Base-by-base conservation (phyloP, 2,888 invertebrate species). In the Strigamia transsilvanica region DNA sequence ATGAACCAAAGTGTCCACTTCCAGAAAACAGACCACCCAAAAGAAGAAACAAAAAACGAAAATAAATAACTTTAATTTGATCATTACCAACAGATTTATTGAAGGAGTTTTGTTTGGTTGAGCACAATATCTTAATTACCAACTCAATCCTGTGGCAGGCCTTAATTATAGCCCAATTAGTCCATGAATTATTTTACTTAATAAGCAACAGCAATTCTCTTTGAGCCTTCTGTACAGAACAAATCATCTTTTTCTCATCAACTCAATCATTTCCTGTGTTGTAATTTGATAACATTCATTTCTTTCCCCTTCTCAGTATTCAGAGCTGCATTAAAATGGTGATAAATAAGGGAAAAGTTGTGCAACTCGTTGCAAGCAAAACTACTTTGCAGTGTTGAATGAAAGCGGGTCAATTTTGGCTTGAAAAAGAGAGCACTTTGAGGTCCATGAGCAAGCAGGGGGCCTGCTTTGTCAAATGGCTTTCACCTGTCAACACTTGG, bases 401-500 rank as follows among this genome's bases (percentile, higher is more conserved):
- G 61, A 18, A 56, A 41, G 7, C 41, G 56, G 13, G 56, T 56
- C 41, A 56, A n/a, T 56, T 56, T 56, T 13, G 13, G 5, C 56
- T 6, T n/a, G 56, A 21, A 61, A 23, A 61, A n/a, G n/a, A n/a
- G n/a, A n/a, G n/a, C n/a, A n/a, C n/a, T n/a, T n/a, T 23, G 61
- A 66, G 66, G 61, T 61, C 21, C 61, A 61, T 15, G 10, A 9
- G 61, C 23, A 21, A 66, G 66, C 32, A 66, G 66, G 66, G 66
- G 66, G 66, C 23, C 61, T n/a, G 18, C 10, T 18, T 61, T 61
- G 9, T 9, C 27, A 9, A 27, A 66, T 66, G 66, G 66, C 27
- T 66, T 66, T 66, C 66, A 27, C 66, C 27, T 66, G 66, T 66
- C 66, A 66, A 66, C 66, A 66, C 66, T 66, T 27, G 27, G 66